Base-by-base conservation (phyloP, 2,113 vertebrate species). In the Cervus canadensis region DNA sequence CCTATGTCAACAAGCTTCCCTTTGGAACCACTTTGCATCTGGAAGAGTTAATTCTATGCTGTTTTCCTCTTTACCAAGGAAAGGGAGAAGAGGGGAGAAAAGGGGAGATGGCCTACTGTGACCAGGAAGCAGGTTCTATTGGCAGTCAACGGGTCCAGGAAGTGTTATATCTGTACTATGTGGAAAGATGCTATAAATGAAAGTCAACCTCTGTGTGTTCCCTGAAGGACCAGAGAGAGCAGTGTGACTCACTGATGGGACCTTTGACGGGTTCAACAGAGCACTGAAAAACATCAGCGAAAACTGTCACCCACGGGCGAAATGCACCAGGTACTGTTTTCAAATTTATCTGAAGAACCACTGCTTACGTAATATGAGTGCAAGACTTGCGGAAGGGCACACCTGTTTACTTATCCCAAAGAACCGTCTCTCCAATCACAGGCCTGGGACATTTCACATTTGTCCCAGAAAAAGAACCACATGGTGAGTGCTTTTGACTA, bases 181-280 rank as follows among this genome's bases (percentile, higher is more conserved):
- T 54, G 96, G 98, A 92, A 97, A 92, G 93, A 96, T 50, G 21
- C 71, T 59, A 59, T 98, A 96, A 98, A 98, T 99, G 93, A 96
- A 99, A 99, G 98, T 98, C 97, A 99, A 98, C 97, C 98, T 98
- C 98, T 85, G 90, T 96, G 97, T 92, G 95, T 98, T 98, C 98
- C 98, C 98, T 97, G 97, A 95, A 97, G 96, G 98, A 96, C 95
- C 97, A 93, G 98, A 96, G 98, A 98, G 97, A 84, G 64, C 92
- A 98, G 89, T 59, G 71, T 98, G 96, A 98, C 97, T 98, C 98
- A 98, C 90, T 97, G 79, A 79, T 94, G 86, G 87, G 92, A 98
- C 57, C 52, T 87, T 76, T 3, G 43, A 56, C 71, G 67, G 45
- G n/a, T 83, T 81, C 30, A 52, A 28, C 21, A 28, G 33, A 96